A percentile compares a stretch with the other conserved stretches of the same genome.
Evolutionary conservation across 2,888 invertebrate genomes (phyloP).

Genomic region (Drosophila suboccidentalis): DNA sequence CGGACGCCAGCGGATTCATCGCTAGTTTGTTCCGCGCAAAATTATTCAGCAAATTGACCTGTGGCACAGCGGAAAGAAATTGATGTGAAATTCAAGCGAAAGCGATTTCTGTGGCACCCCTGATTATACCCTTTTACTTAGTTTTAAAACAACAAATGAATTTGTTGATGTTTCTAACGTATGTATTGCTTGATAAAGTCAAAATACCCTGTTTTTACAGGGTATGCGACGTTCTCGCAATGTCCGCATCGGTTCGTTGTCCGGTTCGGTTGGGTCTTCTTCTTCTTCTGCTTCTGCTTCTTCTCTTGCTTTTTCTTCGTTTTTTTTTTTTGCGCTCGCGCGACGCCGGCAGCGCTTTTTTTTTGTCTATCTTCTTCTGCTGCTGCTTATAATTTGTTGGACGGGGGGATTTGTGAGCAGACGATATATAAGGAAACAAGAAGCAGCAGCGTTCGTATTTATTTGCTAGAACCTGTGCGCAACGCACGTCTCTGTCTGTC

Average conservation of each 20-base stretch:
- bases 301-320: too few relatives aligned
- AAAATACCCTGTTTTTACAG: conserved; percentile 4
- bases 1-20: too few relatives aligned
- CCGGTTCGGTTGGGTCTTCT: conserved; percentile 66
- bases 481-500: conserved; percentile 53
- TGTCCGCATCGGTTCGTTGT: conserved; percentile 65
- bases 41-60: too few relatives aligned
- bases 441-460: conserved; percentile 81
- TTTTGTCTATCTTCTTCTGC: not conserved
- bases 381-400: conserved; percentile 9
- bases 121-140: too few relatives aligned
- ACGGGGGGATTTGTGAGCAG: conserved; percentile 46
- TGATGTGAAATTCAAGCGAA: too few relatives aligned
- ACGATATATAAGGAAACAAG: conserved; percentile 85
- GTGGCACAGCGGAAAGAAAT: too few relatives aligned
- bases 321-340: conserved; percentile 9
- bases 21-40: too few relatives aligned
- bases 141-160: too few relatives aligned
- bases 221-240: conserved; percentile 49
- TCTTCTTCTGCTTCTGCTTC: conserved; percentile 33
- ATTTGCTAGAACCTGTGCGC: conserved; percentile 82
- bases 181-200: too few relatives aligned
- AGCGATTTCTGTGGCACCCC: too few relatives aligned
- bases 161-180: too few relatives aligned
- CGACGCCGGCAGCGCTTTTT: conserved; percentile 49